Base-by-base conservation (phyloP, 2,797 vertebrate species). In the Cuniculus paca region DNA sequence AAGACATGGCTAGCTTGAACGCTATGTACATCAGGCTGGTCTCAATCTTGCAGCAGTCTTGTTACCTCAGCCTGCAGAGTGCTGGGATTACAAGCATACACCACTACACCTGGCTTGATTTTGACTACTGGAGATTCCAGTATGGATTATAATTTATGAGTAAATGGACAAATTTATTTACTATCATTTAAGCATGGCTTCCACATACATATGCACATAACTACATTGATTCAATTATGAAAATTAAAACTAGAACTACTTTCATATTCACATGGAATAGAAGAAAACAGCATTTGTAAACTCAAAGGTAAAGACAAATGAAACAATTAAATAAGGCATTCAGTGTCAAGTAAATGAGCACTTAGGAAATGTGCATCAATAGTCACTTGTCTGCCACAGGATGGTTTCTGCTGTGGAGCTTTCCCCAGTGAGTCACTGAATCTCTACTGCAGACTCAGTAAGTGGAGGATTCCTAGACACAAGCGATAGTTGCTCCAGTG, bases 221-320 rank as follows among this genome's bases (percentile, higher is more conserved):
- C 34, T 34, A 75, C 12, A 54, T 50, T 91, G 65, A 95, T 95
- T 93, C 80, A 85, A 79, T 50, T 45, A 36, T 70, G 60, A 17
- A 72, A 91, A 81, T 86, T 72, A 77, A 72, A 96, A 91, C 61
- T 58, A 81, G 74, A 89, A 86, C 39, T 82, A 50, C 26, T 60
- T 93, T 91, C 54, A 82, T 63, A 34, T 85, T 77, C 56, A 86
- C 45, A 52, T 52, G 22, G 80, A 86, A 91, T 89, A 94, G 58
- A 91, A 56, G 10, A 91, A 28, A 81, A 45, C 61, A 61, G 3
- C 45, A 75, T 77, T 63, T 24, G 52, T 54, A 52, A 95, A 75
- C 75, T 39, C 65, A 52, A 70, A 91, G 50, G 39, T 70, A 78
- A 81, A 88, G 45, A 91, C 6, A 68, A 94, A 65, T 87, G 10